Conservation (phyloP, 53 echinoderm and acorn worm species). For the Temnopleurus reevesii region DNA sequence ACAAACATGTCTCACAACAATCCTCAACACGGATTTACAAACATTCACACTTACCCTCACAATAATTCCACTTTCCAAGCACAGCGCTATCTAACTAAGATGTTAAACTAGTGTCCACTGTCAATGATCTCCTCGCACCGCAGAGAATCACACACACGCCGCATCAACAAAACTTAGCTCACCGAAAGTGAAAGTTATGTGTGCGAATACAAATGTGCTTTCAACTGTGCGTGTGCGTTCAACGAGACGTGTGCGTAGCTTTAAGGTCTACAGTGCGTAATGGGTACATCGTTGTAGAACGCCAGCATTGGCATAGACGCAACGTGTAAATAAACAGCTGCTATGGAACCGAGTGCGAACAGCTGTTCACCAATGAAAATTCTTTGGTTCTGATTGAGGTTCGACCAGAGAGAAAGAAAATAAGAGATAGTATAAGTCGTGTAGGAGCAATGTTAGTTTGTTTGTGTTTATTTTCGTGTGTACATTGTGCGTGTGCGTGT, state of each 20-base stretch:
- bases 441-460: too few relatives aligned
- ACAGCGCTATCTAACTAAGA: not conserved
- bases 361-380: slow-evolving; percentile 40
- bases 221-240: not conserved
- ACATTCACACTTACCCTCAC: not conserved
- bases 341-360: slow-evolving; percentile 18
- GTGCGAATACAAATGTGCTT: not conserved
- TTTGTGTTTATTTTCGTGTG: too few relatives aligned
- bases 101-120: not conserved
- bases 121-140: not conserved
- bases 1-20: too few relatives aligned
- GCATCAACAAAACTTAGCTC: not conserved
- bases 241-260: not conserved
- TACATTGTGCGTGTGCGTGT: too few relatives aligned
- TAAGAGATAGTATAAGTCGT: not conserved
- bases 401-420: not conserved
- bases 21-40: too few relatives aligned
- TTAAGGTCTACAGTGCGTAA: not conserved
- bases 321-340: slow-evolving; percentile 53
- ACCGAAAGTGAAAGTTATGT: not conserved
- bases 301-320: slow-evolving; percentile 9
- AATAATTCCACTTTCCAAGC: not conserved
- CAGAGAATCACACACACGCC: not conserved
- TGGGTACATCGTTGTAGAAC: not conserved
- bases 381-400: not conserved